Conservation (phyloP, 30 jellyfish, hydroid and myxozoan genomes). For the Aurelia sp. region DNA sequence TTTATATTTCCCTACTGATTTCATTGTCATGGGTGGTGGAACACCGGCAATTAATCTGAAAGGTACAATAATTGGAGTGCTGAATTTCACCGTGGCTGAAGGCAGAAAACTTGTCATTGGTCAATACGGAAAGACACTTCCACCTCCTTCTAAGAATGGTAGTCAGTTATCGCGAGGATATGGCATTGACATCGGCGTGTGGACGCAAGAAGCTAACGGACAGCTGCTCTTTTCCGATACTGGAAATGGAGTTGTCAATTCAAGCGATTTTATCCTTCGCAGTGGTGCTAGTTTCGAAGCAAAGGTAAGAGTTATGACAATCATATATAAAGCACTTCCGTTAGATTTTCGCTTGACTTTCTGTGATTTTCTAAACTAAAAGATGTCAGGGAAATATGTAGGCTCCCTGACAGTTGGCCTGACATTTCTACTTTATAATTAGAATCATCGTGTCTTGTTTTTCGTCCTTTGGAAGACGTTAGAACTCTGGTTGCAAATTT, state of each 20-base stretch:
- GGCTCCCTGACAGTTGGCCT: too few species aligned
- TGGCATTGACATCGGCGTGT: slow-evolving; percentile 53
- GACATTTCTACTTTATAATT: too few species aligned
- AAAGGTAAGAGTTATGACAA: slow-evolving; percentile 2
- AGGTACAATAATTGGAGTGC: slow-evolving; percentile 49
- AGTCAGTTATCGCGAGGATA: background rate
- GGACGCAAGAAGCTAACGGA: slow-evolving; percentile 56
- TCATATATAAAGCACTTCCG: too few species aligned
- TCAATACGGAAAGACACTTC: slow-evolving; percentile 30
- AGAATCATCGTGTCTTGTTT: too few species aligned
- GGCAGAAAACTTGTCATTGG: slow-evolving; percentile 31
- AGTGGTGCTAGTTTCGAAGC: slow-evolving; percentile 40
- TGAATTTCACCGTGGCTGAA: slow-evolving; percentile 59
- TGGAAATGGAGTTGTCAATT: slow-evolving; percentile 16
- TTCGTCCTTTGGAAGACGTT: too few species aligned
- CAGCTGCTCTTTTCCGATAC: slow-evolving; percentile 21
- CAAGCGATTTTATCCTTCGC: slow-evolving; percentile 46
- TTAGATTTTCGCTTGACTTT: too few species aligned
- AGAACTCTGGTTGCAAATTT: too few species aligned
- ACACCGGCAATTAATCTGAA: slow-evolving; percentile 30
- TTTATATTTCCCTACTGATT: slow-evolving; percentile 51
- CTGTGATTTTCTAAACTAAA: too few species aligned
- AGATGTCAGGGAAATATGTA: too few species aligned
- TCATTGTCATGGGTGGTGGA: slow-evolving; percentile 28
- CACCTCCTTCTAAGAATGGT: slow-evolving; percentile 38